Conservation (phyloP, 23 tunicate species). For the Ciona savignyi region DNA sequence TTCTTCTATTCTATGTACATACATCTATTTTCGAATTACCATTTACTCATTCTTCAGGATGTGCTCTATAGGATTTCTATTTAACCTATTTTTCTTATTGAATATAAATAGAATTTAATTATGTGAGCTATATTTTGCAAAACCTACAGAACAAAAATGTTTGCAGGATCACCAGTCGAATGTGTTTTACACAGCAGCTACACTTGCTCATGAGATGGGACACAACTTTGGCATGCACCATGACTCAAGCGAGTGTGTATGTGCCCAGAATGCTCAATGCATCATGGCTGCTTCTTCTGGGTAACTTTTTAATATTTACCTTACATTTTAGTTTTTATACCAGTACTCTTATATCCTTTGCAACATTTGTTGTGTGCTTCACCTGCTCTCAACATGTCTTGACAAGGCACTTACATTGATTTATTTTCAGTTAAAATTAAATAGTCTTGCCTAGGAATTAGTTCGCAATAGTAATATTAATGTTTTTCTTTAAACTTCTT, state of each 20-base stretch:
- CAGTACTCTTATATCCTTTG: no score
- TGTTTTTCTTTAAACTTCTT: slow-evolving; percentile 1
- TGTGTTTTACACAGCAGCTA: slow-evolving; percentile 40
- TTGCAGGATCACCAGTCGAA: not conserved
- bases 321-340: not conserved
- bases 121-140: no score
- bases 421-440: not conserved
- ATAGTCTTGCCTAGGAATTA: not conserved
- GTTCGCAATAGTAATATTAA: not conserved
- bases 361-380: no score
- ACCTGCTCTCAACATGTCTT: no score
- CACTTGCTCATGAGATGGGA: slow-evolving; percentile 87
- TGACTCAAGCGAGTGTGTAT: slow-evolving; percentile 43
- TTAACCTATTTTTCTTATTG: no score
- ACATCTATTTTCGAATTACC: no score
- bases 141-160: no score
- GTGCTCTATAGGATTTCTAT: no score
- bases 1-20: no score
- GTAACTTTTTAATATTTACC: slow-evolving; percentile 4
- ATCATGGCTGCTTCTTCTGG: slow-evolving; percentile 60
- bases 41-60: no score
- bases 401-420: no score
- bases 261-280: slow-evolving; percentile 34
- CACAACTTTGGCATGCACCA: slow-evolving; percentile 90
- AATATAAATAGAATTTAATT: no score